These are phyloP conservation scores for Balanococcus diminutus DNA, from an alignment of 2,888 invertebrate genomes.

Conservation along the genomic window DNA sequence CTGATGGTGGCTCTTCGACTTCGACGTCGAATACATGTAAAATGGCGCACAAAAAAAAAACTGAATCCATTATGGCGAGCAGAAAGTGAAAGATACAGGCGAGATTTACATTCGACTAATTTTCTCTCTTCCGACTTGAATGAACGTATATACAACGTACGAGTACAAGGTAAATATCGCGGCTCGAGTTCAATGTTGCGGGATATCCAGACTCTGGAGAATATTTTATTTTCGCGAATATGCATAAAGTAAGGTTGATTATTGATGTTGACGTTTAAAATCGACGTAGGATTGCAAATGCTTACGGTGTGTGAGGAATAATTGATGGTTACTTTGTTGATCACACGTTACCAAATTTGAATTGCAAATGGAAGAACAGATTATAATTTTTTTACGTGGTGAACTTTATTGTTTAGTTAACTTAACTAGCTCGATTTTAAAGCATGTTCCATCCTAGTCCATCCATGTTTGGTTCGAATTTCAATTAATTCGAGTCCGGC, in stretches of 20 bases:
- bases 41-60: not conserved
- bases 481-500: not conserved
- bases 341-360: not conserved
- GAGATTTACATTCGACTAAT: not conserved
- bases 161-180: not conserved
- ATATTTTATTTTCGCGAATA: not conserved
- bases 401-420: not conserved
- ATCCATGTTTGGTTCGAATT: not conserved
- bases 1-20: not conserved
- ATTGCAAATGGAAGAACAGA: not conserved
- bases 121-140: not conserved
- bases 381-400: not conserved
- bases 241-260: too few species aligned
- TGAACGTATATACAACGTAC: too few species aligned
- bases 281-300: not conserved
- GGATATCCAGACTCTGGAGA: not conserved
- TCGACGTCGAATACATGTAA: not conserved
- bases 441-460: not conserved
- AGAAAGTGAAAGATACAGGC: not conserved
- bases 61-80: not conserved
- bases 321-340: not conserved
- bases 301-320: not conserved
- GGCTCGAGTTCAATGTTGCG: not conserved
- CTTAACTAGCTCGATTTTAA: not conserved
- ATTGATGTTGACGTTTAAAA: not conserved